These are phyloP conservation scores for Columba guinea DNA, from an alignment of 2,797 vertebrate species.

Conservation along the genomic window DNA sequence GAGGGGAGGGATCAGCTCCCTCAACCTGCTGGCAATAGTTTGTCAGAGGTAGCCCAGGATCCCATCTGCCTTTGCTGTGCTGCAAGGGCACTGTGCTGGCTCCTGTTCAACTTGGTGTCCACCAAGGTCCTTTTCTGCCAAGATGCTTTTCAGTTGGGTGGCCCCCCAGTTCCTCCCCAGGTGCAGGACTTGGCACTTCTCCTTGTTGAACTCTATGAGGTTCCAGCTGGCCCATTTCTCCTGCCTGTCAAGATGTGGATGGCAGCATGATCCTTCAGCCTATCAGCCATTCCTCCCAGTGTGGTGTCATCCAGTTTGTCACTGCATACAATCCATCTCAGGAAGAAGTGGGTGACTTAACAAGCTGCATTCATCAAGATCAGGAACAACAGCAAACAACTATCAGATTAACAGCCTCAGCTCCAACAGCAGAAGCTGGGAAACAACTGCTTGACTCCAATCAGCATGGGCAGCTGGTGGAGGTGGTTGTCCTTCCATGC, in stretches of 20 bases:
- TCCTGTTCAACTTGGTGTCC: neutral
- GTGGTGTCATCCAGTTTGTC: neutral
- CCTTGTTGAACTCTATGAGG: neutral
- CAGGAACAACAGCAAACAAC: neutral
- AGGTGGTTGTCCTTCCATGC: neutral
- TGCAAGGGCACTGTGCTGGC: neutral
- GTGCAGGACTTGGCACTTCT: neutral
- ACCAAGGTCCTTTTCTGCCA: neutral
- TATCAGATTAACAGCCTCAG: neutral
- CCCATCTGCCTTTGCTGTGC: neutral
- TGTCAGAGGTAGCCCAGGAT: neutral
- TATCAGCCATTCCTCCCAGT: neutral
- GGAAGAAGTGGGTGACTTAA: neutral
- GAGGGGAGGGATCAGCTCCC: neutral
- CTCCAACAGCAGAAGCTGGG: neutral
- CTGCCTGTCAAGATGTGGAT: neutral
- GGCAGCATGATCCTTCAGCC: accelerated
- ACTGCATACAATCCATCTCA: neutral
- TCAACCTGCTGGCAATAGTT: neutral
- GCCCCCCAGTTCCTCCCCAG: neutral
- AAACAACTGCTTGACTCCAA: neutral
- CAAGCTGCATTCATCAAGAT: neutral
- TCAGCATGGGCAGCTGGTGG: neutral
- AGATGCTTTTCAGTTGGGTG: neutral
- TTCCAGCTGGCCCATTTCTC: neutral